A percentile compares a stretch with the other conserved stretches of the same genome.
Conservation (phyloP, 2,888 invertebrate species). For the Aspidapion aeneum region DNA sequence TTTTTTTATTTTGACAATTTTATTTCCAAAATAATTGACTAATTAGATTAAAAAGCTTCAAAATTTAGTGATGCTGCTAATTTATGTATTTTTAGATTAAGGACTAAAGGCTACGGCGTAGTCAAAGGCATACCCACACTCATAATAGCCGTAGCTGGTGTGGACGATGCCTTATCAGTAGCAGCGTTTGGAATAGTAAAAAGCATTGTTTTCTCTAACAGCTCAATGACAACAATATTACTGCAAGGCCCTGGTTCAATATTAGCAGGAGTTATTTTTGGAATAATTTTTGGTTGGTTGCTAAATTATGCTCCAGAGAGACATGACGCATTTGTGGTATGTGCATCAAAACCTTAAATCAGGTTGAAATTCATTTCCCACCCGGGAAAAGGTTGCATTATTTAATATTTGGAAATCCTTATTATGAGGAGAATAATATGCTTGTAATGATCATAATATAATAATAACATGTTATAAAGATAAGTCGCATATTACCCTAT, state of each 20-base stretch:
- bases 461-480: too few relatives aligned
- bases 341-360: too few relatives aligned
- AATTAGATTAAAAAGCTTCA: too few relatives aligned
- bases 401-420: too few relatives aligned
- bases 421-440: too few relatives aligned
- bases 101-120: conserved; percentile 85
- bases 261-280: conserved; percentile 66
- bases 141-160: conserved; percentile 89
- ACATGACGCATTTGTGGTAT: conserved; percentile 73
- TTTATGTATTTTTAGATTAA: conserved; percentile 63
- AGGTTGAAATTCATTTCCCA: too few relatives aligned
- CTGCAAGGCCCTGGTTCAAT: conserved; percentile 77
- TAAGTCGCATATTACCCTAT: too few relatives aligned
- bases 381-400: too few relatives aligned
- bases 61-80: too few relatives aligned
- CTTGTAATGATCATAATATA: too few relatives aligned
- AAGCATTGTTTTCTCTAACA: conserved; percentile 80
- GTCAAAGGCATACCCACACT: conserved; percentile 94
- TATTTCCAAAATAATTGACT: too few relatives aligned
- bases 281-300: conserved; percentile 74
- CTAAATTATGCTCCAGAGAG: conserved; percentile 81
- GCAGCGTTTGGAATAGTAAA: conserved; percentile 88
- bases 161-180: conserved; percentile 94
- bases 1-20: too few relatives aligned
- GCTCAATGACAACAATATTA: conserved; percentile 65